Conservation (phyloP, 2,113 vertebrate species). For the Xyliphius kryptos region DNA sequence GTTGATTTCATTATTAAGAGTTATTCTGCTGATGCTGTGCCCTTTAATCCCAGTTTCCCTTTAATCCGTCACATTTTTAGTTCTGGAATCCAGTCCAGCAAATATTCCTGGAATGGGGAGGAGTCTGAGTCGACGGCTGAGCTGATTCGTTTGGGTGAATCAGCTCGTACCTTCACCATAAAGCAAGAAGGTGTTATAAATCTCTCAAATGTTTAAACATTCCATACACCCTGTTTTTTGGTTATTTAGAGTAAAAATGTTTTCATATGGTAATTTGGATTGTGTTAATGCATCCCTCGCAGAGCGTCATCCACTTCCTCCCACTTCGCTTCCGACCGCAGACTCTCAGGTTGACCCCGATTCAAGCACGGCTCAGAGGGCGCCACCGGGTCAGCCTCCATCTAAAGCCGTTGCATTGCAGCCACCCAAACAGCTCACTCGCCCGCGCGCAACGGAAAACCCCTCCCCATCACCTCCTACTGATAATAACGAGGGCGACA, state of each 20-base stretch:
- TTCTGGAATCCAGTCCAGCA: conserved; percentile 52
- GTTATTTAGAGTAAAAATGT: too few species aligned
- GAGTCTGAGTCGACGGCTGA: conserved; percentile 74
- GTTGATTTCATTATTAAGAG: too few species aligned
- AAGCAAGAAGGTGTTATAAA: conserved; percentile 65
- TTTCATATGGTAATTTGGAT: too few species aligned
- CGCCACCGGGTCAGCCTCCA: conserved; percentile 58
- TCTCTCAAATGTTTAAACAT: neutral
- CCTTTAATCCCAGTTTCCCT: neutral
- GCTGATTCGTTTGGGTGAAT: conserved; percentile 78
- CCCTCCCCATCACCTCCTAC: neutral
- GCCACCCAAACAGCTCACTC: conserved; percentile 72
- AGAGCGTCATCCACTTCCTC: conserved; percentile 2
- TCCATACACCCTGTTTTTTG: too few species aligned
- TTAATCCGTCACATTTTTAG: conserved; percentile 35
- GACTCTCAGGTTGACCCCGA: conserved; percentile 13
- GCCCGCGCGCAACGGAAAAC: conserved; percentile 24
- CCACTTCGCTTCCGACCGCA: neutral
- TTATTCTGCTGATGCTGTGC: too few species aligned
- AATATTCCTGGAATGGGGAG: conserved; percentile 62
- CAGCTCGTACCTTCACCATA: conserved; percentile 71
- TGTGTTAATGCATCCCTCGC: neutral
- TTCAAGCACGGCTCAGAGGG: conserved; percentile 35
- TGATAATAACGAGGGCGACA: conserved; percentile 11
- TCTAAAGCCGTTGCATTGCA: conserved; percentile 72